Evolutionary conservation across 2,113 vertebrate species (phyloP).

Genomic region (Scortum barcoo): DNA sequence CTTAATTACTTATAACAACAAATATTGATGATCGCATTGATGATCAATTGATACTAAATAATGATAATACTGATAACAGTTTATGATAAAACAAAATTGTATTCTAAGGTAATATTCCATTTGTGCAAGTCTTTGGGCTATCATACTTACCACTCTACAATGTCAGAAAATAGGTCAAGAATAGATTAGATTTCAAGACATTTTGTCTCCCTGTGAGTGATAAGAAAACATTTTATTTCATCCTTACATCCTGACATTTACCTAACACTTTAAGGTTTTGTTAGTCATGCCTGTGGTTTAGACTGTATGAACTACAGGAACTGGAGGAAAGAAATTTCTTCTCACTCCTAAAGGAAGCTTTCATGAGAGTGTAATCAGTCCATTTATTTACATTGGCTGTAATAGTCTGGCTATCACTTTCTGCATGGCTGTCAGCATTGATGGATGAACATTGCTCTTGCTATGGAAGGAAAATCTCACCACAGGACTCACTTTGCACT

Average conservation of each 20-base stretch:
- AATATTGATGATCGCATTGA: too few species aligned
- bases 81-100: too few species aligned
- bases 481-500: background rate
- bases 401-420: slow-evolving; percentile 20
- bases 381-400: slow-evolving; percentile 61
- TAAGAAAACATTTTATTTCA: background rate
- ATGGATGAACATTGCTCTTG: slow-evolving; percentile 77
- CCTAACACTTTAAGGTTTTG: background rate
- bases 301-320: slow-evolving; percentile 19
- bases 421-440: slow-evolving; percentile 75
- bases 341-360: slow-evolving; percentile 16
- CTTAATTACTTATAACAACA: too few species aligned
- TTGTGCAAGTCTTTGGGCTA: too few species aligned
- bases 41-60: too few species aligned
- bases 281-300: slow-evolving; percentile 1
- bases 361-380: slow-evolving; percentile 42
- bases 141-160: too few species aligned
- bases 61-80: too few species aligned
- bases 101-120: too few species aligned
- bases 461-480: slow-evolving; percentile 11
- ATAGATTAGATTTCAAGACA: background rate
- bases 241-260: slow-evolving; percentile 34
- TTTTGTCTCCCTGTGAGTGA: background rate
- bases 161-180: background rate
- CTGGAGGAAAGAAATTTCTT: slow-evolving; percentile 35